These are phyloP conservation scores for Epinotia nisella DNA, from an alignment of 2,888 invertebrate genomes.

Conservation along the genomic window DNA sequence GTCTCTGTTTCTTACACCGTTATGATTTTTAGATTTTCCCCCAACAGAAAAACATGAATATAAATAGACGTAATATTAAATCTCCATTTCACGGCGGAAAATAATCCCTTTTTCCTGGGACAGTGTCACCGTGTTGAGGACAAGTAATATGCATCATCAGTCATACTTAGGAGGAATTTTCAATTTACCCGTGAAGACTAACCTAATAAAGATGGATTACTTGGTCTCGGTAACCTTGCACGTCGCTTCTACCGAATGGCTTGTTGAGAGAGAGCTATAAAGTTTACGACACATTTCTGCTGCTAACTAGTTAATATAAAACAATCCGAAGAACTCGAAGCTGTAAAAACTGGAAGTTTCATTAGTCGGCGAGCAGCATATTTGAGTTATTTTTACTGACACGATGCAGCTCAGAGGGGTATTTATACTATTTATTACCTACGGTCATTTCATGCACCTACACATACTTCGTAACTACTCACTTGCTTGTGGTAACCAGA, in stretches of 20 bases:
- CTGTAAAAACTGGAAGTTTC: conserved; percentile 20
- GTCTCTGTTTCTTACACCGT: conserved; percentile 72
- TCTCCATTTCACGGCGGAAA: conserved; percentile 69
- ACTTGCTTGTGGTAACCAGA: no score
- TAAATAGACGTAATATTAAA: conserved; percentile 82
- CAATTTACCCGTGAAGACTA: conserved; percentile 78
- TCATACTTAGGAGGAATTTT: conserved; percentile 83
- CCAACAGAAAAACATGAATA: conserved; percentile 75
- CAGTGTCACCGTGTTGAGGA: conserved; percentile 74
- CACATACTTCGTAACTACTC: no score
- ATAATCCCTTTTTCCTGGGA: conserved; percentile 80
- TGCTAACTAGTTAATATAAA: conserved; percentile 22
- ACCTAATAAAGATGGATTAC: conserved; percentile 80
- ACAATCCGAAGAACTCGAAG: conserved; percentile 16
- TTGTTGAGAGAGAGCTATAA: conserved; percentile 17
- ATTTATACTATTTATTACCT: no score
- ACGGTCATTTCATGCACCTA: no score
- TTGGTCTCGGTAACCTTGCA: conserved; percentile 58
- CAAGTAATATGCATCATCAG: conserved; percentile 81
- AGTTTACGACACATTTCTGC: conserved; percentile 20
- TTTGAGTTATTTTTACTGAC: neutral
- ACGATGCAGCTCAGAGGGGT: no score
- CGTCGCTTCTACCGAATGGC: conserved; percentile 48
- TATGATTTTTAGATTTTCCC: conserved; percentile 71
- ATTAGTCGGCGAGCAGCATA: neutral